Evolutionary conservation across 2,113 vertebrate genomes (phyloP).

Genomic region (Eleginops maclovinus): DNA sequence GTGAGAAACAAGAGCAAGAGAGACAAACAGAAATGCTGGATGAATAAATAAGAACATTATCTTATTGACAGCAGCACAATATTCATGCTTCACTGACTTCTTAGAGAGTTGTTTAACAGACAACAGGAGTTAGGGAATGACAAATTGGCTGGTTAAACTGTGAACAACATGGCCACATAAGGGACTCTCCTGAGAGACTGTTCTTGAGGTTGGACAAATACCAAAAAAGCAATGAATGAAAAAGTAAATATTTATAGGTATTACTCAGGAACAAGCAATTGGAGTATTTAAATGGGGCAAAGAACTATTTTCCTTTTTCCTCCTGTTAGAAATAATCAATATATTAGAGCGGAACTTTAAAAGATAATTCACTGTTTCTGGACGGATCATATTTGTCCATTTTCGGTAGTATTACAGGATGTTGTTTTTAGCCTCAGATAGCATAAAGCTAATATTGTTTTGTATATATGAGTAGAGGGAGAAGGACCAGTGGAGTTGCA

Average conservation of each 20-base stretch:
- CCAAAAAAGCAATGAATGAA: slow-evolving; percentile 31
- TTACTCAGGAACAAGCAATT: not conserved
- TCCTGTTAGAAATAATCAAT: too few species aligned
- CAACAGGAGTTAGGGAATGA: slow-evolving; percentile 17
- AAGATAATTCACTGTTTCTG: too few species aligned
- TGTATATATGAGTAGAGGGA: too few species aligned
- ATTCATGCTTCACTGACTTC: slow-evolving; percentile 38
- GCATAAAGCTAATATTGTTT: too few species aligned
- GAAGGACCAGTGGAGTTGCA: too few species aligned
- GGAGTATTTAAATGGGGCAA: not conserved
- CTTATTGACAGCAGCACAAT: slow-evolving; percentile 35
- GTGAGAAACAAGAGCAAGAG: slow-evolving; percentile 9
- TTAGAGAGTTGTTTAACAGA: slow-evolving; percentile 25
- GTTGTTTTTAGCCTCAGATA: too few species aligned
- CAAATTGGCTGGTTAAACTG: slow-evolving; percentile 51
- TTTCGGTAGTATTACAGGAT: too few species aligned
- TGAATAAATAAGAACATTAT: slow-evolving; percentile 48
- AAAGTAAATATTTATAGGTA: slow-evolving; percentile 29
- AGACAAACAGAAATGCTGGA: slow-evolving; percentile 11
- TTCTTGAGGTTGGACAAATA: slow-evolving; percentile 18
- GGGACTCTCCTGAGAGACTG: slow-evolving; percentile 20
- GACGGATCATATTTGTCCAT: too few species aligned
- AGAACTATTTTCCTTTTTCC: not conserved
- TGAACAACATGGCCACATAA: slow-evolving; percentile 17
- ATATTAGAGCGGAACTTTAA: too few species aligned